Percentiles rank a stretch among this genome's conserved stretches.
Conservation (phyloP, 23 tunicate species). For the Trididemnum clinides region DNA sequence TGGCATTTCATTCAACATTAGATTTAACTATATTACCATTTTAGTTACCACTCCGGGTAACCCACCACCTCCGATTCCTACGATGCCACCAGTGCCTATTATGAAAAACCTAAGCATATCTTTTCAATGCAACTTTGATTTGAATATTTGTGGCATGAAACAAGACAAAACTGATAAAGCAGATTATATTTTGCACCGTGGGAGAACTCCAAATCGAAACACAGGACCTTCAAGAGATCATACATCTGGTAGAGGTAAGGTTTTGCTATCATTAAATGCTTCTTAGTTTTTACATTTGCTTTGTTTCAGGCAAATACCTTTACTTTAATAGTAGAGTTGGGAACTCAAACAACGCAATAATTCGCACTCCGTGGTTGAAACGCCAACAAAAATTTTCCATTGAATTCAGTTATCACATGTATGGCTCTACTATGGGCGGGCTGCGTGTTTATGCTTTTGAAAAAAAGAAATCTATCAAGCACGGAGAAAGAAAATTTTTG, state of each 20-base stretch:
- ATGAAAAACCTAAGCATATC: constrained; percentile 4
- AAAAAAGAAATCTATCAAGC: constrained; percentile 41
- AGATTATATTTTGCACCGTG: constrained; percentile 43
- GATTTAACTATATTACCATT: too few species aligned
- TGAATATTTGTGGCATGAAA: constrained; percentile 65
- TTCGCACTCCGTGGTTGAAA: constrained; percentile 82
- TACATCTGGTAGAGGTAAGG: constrained; percentile 74
- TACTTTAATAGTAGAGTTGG: constrained; percentile 40
- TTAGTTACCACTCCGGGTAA: constrained; percentile 26
- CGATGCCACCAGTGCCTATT: constrained; percentile 61
- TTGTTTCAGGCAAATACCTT: not conserved
- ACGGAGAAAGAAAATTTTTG: constrained; percentile 72
- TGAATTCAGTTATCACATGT: constrained; percentile 85
- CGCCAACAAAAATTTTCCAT: constrained; percentile 27
- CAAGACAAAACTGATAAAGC: constrained; percentile 62
- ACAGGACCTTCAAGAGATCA: constrained; percentile 93
- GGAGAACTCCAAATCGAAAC: constrained; percentile 80
- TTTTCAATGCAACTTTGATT: constrained; percentile 74
- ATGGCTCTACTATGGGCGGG: constrained; percentile 82
- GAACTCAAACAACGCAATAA: constrained; percentile 78
- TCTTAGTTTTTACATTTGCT: too few species aligned
- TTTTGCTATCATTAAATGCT: not conserved
- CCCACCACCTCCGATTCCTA: constrained; percentile 21
- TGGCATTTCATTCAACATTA: too few species aligned
- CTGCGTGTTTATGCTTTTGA: constrained; percentile 80